phyloP scores from a whole-genome alignment of 2,797 vertebrate species.

The Crocidura indochinensis region DNA sequence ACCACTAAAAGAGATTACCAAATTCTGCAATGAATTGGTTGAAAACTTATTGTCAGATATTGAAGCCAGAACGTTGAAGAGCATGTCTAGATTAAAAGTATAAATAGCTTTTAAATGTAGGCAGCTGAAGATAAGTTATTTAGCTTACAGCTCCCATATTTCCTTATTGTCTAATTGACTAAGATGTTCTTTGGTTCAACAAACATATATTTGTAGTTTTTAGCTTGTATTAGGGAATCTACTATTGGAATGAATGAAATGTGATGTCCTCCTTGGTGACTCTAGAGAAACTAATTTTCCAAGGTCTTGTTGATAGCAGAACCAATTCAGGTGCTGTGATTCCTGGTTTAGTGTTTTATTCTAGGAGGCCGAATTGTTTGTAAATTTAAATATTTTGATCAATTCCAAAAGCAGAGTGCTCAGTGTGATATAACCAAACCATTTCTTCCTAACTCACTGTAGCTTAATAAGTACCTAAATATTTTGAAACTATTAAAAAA shows the following conservation, averaged over 20 bases:
- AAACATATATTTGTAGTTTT: not conserved
- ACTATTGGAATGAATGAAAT: not conserved
- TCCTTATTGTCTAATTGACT: slow-evolving; percentile 11
- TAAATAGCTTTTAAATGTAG: not conserved
- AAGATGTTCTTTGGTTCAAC: slow-evolving; percentile 33
- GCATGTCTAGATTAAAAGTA: not conserved
- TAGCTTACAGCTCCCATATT: not conserved
- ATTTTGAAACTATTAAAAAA: slow-evolving; percentile 47
- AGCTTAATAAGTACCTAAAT: slow-evolving; percentile 30
- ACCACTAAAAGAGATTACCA: not conserved
- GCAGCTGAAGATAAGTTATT: slow-evolving; percentile 3
- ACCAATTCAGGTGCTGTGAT: not conserved
- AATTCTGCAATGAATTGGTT: not conserved
- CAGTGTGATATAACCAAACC: not conserved
- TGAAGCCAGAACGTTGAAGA: not conserved
- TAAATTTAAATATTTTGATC: slow-evolving; percentile 9
- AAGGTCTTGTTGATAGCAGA: not conserved
- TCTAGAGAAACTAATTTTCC: not conserved
- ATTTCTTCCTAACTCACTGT: not conserved
- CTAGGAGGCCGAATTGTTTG: not conserved
- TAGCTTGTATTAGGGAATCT: not conserved
- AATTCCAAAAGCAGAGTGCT: not conserved
- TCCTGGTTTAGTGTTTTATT: not conserved
- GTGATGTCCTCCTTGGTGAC: not conserved
- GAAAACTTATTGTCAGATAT: not conserved